Evolutionary conservation across 2,888 invertebrate genomes (phyloP).

Genomic region (Brachylomia viminalis): DNA sequence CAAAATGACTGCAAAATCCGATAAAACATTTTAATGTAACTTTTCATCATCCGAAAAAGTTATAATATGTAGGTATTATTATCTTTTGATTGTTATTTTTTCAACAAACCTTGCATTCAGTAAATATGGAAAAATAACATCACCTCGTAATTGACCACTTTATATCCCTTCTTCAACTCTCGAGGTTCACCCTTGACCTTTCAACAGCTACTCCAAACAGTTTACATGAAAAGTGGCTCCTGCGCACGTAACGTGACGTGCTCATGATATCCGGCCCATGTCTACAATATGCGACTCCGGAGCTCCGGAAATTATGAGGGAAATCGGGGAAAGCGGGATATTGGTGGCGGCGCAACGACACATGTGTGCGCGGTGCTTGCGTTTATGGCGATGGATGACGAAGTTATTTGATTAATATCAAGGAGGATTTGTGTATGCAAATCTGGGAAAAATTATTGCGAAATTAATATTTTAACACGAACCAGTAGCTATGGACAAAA

Average conservation of each 20-base stretch:
- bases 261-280: constrained; percentile 55
- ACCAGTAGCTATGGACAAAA: too few relatives aligned
- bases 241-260: constrained; percentile 15
- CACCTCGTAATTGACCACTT: not conserved
- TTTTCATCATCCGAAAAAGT: not conserved
- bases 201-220: constrained; percentile 16
- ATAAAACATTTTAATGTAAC: not conserved
- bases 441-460: not conserved
- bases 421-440: not conserved
- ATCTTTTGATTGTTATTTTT: not conserved
- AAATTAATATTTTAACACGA: not conserved
- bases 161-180: not conserved
- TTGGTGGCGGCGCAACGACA: constrained; percentile 42
- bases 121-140: constrained; percentile 7
- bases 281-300: constrained; percentile 43
- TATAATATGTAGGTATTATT: not conserved
- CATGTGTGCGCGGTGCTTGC: constrained; percentile 11
- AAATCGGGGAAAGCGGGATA: constrained; percentile 45
- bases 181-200: constrained; percentile 25
- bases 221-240: constrained; percentile 33
- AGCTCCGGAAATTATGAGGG: constrained; percentile 58
- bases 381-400: not conserved
- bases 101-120: too few relatives aligned
- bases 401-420: not conserved
- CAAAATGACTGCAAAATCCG: not conserved